Conservation (phyloP, 2,888 invertebrate species). For the Incurvaria masculella region DNA sequence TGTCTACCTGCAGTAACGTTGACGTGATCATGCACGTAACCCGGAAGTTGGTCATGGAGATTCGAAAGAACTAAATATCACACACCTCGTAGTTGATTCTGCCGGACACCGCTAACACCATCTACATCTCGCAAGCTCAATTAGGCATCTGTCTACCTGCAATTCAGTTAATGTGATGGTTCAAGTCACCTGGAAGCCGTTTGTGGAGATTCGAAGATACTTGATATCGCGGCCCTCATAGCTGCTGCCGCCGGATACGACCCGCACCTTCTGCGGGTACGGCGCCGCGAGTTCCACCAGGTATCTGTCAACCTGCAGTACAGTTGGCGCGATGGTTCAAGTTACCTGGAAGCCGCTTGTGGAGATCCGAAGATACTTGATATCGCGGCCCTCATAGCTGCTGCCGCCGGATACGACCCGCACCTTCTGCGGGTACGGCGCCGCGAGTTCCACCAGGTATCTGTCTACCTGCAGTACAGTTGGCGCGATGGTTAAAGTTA, state of each 20-base stretch:
- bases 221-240: conserved; percentile 55
- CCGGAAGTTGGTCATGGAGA: too few species aligned
- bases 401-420: conserved; percentile 42
- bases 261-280: conserved; percentile 28
- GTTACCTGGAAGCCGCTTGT: conserved; percentile 42
- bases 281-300: conserved; percentile 27
- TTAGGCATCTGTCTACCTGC: too few species aligned
- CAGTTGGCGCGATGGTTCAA: too few species aligned
- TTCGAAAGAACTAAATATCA: too few species aligned
- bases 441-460: conserved; percentile 31
- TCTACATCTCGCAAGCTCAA: too few species aligned
- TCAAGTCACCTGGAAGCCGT: conserved; percentile 42
- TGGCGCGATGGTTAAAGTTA: too few species aligned
- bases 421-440: conserved; percentile 26
- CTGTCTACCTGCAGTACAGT: conserved; percentile 31
- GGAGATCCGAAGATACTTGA: conserved; percentile 59
- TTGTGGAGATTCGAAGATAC: conserved; percentile 56
- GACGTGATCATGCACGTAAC: too few species aligned
- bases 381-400: conserved; percentile 53
- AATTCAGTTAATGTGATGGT: too few species aligned
- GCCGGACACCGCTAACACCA: too few species aligned
- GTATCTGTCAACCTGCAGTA: conserved; percentile 32
- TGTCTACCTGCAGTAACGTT: too few species aligned
- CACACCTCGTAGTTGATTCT: too few species aligned
- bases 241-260: conserved; percentile 47